Conservation (phyloP, 1,140 invertebrate species). For the Linepithema humile region DNA sequence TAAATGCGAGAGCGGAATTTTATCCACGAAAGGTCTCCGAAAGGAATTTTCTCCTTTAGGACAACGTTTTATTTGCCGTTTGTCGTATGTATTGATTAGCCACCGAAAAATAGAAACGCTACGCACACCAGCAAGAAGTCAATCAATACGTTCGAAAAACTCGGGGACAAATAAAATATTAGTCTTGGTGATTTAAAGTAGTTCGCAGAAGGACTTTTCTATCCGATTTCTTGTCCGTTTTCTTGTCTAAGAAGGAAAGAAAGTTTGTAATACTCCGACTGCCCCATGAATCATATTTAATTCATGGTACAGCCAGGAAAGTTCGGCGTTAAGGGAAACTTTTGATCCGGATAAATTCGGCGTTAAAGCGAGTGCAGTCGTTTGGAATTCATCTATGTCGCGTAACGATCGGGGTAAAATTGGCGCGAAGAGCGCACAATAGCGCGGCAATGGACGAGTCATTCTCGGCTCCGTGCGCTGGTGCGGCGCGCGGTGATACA, state of each 20-base stretch:
- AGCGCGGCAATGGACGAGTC: neutral
- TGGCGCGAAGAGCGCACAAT: neutral
- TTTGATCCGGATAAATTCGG: constrained; percentile 20
- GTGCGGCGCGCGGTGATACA: neutral
- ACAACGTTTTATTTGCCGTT: too few species aligned
- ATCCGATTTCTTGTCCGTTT: neutral
- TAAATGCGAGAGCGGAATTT: constrained; percentile 12
- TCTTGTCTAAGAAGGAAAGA: neutral
- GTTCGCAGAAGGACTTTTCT: constrained; percentile 26
- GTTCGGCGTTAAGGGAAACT: constrained; percentile 4
- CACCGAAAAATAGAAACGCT: too few species aligned
- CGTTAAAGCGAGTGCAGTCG: neutral
- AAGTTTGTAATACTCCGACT: constrained; percentile 29
- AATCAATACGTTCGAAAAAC: too few species aligned
- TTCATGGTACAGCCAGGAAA: constrained; percentile 31
- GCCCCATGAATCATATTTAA: constrained; percentile 49
- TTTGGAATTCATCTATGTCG: constrained; percentile 1
- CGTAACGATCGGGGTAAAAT: neutral
- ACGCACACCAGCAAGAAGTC: too few species aligned
- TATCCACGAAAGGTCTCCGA: neutral
- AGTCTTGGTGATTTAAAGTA: constrained; percentile 28
- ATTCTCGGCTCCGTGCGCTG: neutral
- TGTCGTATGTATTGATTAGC: too few species aligned
- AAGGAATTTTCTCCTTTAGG: too few species aligned
- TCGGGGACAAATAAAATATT: too few species aligned